Evolutionary conservation across 1,140 invertebrate species (phyloP), one percentile per base, ranked within the genome.

Genomic region (Hyphantria cunea): DNA sequence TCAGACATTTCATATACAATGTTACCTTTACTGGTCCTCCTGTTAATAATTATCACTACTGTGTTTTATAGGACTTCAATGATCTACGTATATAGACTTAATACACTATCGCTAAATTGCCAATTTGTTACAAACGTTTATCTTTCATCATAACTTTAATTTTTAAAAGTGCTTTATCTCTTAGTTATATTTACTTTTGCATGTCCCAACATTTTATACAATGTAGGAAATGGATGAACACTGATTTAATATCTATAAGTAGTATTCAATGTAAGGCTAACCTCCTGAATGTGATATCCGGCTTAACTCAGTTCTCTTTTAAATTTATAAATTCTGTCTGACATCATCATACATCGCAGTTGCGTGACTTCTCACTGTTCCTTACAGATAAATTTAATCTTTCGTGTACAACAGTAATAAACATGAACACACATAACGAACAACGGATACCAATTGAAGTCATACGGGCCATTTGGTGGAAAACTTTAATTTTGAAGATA

Each of bases 271-370:
- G 54, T 17, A 15, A n/a, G 15, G 8, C 45, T 39, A 48, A 44
- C 39, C 32, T 49, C 44, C 47, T 37, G 13, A 13, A 14, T 31
- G 32, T 5, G 13, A 14, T 55, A 14, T 55, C 53, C 53, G 53
- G 17, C 45, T 37, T 15, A 13, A 48, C 37, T 44, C 48, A 31
- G 11, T 58, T 58, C 7, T 48, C 39, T 12, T 55, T 15, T 54
- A 39, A 42, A 44, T 44, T 39, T 41, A 54, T 45, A 48, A 34
- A 32, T 47, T 49, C 32, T 14, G 11, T 48, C 33, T 58, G 55
- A 58, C 45, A 39, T 58, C 55, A 58, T 58, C 45, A 14, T 37
- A 33, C 13, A 5, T 58, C 45, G 34, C 9, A 42, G 39, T 49
- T 58, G 45, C 55, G 34, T 48, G 42, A 47, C 44, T 56, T 9